These are phyloP conservation scores for Neomorphus geoffroyi DNA, from an alignment of 2,797 vertebrate genomes.

Conservation along the genomic window DNA sequence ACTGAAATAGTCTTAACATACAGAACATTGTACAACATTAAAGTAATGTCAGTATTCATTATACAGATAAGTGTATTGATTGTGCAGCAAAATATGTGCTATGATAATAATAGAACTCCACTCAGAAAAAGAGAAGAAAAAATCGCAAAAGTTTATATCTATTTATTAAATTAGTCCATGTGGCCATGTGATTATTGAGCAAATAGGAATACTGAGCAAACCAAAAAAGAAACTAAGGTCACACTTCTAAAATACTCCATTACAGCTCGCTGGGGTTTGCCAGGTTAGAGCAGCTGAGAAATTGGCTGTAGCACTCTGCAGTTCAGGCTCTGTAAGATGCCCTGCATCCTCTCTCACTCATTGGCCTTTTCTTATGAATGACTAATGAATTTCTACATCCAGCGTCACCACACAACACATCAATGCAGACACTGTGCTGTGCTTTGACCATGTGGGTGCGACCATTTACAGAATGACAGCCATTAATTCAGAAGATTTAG, in stretches of 20 bases:
- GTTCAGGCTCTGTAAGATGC: not conserved
- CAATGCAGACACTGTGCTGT: not conserved
- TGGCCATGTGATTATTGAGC: not conserved
- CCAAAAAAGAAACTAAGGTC: not conserved
- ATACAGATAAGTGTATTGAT: constrained; percentile 67
- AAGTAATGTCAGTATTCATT: constrained; percentile 71
- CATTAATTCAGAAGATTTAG: not conserved
- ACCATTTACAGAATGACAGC: not conserved
- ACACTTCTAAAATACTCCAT: not conserved
- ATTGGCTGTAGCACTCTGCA: not conserved
- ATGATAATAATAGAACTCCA: constrained; percentile 68
- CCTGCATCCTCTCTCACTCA: not conserved
- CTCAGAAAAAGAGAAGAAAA: constrained; percentile 60
- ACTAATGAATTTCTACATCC: not conserved
- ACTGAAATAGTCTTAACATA: constrained; percentile 25
- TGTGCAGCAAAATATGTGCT: constrained; percentile 51
- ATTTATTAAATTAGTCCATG: constrained; percentile 50
- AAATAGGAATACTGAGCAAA: not conserved
- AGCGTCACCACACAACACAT: not conserved
- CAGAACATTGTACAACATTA: not conserved
- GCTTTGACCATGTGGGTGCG: not conserved
- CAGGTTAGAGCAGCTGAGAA: not conserved
- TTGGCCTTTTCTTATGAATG: not conserved
- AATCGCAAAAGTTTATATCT: constrained; percentile 16
- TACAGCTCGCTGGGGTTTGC: not conserved